Evolutionary conservation across 2,888 invertebrate species (phyloP).

Genomic region (Drosophila pseudotakahashii): DNA sequence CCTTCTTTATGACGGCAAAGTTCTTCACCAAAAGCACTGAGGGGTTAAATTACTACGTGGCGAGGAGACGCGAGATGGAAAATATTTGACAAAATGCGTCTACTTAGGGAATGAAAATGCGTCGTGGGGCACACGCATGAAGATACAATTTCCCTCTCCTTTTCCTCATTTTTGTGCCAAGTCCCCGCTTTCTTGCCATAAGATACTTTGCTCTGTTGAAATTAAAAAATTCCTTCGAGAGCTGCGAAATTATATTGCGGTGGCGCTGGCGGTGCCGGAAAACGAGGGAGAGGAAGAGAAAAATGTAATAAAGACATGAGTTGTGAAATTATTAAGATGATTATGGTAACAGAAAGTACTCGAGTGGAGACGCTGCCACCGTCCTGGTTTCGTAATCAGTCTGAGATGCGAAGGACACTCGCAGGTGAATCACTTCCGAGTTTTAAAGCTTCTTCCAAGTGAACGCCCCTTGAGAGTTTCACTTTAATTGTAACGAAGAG

Average conservation of each 20-base stretch:
- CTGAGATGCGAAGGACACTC: constrained; percentile 24
- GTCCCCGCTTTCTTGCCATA: constrained; percentile 15
- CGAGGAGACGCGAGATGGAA: constrained; percentile 45
- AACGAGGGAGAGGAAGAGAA: constrained; percentile 10
- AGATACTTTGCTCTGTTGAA: constrained; percentile 70
- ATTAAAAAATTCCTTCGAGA: constrained; percentile 73
- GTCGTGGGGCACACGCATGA: constrained; percentile 62
- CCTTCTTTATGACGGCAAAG: constrained; percentile 43
- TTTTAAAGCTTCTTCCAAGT: neutral
- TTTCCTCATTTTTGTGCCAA: neutral
- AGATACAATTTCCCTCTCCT: constrained; percentile 57
- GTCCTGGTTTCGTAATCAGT: constrained; percentile 18
- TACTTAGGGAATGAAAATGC: constrained; percentile 43
- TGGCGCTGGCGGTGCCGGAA: constrained; percentile 23
- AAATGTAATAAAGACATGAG: constrained; percentile 78
- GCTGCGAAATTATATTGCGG: constrained; percentile 67
- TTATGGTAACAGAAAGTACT: constrained; percentile 60
- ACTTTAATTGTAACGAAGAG: too few species aligned
- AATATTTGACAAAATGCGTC: constrained; percentile 72
- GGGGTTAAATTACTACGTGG: constrained; percentile 69
- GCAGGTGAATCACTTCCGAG: constrained; percentile 15
- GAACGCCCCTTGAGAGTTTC: too few species aligned
- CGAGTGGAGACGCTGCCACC: constrained; percentile 19
- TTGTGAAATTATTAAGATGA: constrained; percentile 76
- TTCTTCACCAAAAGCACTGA: constrained; percentile 47